These are phyloP conservation scores for Hylaea fasciaria DNA, from an alignment of 2,888 invertebrate genomes.

Conservation along the genomic window DNA sequence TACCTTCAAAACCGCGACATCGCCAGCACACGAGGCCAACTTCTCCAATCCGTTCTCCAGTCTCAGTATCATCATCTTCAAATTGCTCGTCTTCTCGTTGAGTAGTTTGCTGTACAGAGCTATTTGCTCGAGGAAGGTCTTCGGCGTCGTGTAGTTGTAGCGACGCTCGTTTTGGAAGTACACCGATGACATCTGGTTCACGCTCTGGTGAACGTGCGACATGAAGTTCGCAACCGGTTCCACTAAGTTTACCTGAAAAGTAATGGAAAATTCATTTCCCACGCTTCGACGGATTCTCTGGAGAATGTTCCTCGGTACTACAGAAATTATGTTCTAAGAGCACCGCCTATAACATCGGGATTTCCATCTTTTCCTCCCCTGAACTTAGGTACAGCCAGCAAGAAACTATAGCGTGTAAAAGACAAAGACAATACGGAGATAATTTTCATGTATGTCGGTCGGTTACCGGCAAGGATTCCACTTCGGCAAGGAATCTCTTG, in stretches of 20 bases:
- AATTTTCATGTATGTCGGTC: no score
- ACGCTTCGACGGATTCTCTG: no score
- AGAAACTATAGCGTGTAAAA: no score
- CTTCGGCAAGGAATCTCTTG: constrained; percentile 90
- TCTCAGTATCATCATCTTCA: constrained; percentile 90
- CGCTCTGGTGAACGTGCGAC: constrained; percentile 95
- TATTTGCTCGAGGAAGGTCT: constrained; percentile 97
- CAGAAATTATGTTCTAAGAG: no score
- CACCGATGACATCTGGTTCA: constrained; percentile 92
- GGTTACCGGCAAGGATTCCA: constrained; percentile 88
- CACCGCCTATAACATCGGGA: no score
- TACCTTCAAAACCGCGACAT: constrained; percentile 94
- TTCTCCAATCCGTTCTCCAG: constrained; percentile 96
- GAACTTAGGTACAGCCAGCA: no score
- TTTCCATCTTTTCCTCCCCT: no score
- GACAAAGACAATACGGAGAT: no score
- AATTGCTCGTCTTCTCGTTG: constrained; percentile 87
- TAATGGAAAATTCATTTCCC: no score
- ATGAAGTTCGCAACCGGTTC: constrained; percentile 92
- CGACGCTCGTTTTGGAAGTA: constrained; percentile 94
- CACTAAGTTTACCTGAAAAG: constrained; percentile 82
- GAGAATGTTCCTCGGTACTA: no score
- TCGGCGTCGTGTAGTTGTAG: constrained; percentile 98
- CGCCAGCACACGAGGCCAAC: constrained; percentile 92
- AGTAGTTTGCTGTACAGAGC: constrained; percentile 91